A percentile compares a stretch with the other conserved stretches of the same genome.
These are phyloP conservation scores for Drosophila merina DNA, from an alignment of 2,888 invertebrate genomes.

Conservation along the genomic window DNA sequence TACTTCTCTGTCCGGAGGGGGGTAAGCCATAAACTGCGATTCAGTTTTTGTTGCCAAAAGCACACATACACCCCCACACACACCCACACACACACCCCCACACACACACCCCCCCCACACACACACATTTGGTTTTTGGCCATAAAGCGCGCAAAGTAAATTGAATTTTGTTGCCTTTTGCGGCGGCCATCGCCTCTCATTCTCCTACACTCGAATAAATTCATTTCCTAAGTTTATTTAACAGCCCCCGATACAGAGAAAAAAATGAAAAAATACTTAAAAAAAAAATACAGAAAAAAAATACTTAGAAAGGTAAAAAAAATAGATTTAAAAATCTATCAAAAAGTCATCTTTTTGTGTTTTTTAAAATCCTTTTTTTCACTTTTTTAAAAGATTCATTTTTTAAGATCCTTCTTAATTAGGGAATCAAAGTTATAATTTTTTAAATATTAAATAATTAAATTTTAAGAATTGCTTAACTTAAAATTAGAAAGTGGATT, in stretches of 20 bases:
- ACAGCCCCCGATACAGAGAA: not conserved
- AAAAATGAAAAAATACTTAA: no score
- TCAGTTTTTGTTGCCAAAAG: not conserved
- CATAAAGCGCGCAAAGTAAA: conserved; percentile 78
- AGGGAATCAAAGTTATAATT: no score
- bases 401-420: no score
- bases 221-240: conserved; percentile 9
- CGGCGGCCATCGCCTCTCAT: conserved; percentile 47
- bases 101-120: conserved; percentile 22
- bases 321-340: no score
- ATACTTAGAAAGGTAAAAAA: no score
- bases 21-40: conserved; percentile 10
- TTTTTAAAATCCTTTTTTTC: no score
- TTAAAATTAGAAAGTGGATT: no score
- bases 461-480: no score
- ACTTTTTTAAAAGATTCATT: no score
- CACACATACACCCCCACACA: not conserved
- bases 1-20: conserved; percentile 57
- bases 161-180: conserved; percentile 77
- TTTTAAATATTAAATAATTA: no score
- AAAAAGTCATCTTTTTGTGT: no score
- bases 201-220: conserved; percentile 18
- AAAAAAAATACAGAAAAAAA: no score
- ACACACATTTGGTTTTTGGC: conserved; percentile 52
- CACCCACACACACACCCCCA: not conserved